Conservation (phyloP, 1,140 invertebrate species). For the Drosophila littoralis region DNA sequence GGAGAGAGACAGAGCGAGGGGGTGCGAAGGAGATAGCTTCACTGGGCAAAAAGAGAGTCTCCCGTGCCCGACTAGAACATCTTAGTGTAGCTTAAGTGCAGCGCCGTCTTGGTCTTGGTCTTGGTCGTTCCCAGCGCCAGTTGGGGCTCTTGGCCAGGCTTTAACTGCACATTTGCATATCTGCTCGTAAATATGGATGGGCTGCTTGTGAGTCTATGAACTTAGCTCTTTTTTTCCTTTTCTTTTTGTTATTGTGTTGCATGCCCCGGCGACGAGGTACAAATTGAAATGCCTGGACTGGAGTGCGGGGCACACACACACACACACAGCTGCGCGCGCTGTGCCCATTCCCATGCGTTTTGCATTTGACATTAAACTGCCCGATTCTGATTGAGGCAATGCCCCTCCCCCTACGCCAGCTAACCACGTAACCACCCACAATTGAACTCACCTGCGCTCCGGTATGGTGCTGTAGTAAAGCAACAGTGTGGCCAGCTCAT, state of each 20-base stretch:
- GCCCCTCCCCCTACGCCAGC: neutral
- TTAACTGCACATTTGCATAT: conserved; percentile 79
- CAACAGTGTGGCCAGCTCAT: conserved; percentile 86
- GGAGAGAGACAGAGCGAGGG: neutral
- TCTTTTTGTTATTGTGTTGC: conserved; percentile 2
- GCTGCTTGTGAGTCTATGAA: conserved; percentile 66
- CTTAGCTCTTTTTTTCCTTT: conserved; percentile 20
- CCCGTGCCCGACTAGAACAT: conserved; percentile 18
- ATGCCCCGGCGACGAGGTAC: conserved; percentile 13
- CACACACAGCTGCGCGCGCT: neutral
- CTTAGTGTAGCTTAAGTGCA: conserved; percentile 76
- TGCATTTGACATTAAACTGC: conserved; percentile 76
- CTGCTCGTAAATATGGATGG: conserved; percentile 80
- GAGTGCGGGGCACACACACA: too few relatives aligned
- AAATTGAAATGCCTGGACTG: conserved; percentile 71
- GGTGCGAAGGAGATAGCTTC: neutral
- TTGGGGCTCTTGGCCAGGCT: conserved; percentile 54
- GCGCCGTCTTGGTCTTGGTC: conserved; percentile 33
- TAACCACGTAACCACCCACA: neutral
- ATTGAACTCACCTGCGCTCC: conserved; percentile 84
- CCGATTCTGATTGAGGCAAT: conserved; percentile 62
- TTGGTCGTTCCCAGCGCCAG: conserved; percentile 65
- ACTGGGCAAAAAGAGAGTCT: neutral
- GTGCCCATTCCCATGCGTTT: conserved; percentile 78
- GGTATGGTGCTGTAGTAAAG: conserved; percentile 86